These are phyloP conservation scores for Hemiprocne comata DNA, from an alignment of 2,113 vertebrate species.

Conservation along the genomic window DNA sequence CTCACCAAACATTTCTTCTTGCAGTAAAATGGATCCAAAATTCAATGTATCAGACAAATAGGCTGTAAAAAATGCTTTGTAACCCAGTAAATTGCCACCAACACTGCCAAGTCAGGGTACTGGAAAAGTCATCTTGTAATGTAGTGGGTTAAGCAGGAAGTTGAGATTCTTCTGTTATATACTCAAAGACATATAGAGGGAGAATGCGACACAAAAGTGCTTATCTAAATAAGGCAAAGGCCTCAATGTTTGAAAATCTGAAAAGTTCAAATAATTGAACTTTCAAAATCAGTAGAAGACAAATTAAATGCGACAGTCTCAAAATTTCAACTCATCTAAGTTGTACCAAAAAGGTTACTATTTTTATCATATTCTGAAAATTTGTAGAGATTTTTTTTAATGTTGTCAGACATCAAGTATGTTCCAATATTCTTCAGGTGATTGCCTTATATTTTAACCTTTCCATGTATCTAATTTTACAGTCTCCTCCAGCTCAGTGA, in stretches of 20 bases:
- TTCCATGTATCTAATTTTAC: neutral
- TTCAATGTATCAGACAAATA: neutral
- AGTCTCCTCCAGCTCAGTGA: neutral
- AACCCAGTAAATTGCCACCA: neutral
- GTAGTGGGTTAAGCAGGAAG: neutral
- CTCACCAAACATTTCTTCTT: neutral
- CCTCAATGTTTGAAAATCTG: neutral
- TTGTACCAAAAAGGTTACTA: neutral
- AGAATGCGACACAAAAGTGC: neutral
- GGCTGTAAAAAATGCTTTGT: neutral
- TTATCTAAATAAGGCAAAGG: neutral
- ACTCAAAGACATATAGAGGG: neutral
- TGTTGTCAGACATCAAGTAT: neutral
- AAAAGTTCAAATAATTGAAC: neutral
- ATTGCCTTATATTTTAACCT: neutral
- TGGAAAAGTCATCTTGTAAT: neutral
- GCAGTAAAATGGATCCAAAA: neutral
- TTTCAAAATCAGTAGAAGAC: neutral
- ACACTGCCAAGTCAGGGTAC: neutral
- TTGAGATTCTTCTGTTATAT: neutral
- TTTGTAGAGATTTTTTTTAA: neutral
- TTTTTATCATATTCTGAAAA: neutral
- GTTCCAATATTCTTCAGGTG: neutral
- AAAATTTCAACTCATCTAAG: neutral
- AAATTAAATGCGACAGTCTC: neutral